Percentiles rank a stretch among this genome's conserved stretches.
Evolutionary conservation across 2,113 vertebrate species (phyloP).

Genomic region (Cervus canadensis): DNA sequence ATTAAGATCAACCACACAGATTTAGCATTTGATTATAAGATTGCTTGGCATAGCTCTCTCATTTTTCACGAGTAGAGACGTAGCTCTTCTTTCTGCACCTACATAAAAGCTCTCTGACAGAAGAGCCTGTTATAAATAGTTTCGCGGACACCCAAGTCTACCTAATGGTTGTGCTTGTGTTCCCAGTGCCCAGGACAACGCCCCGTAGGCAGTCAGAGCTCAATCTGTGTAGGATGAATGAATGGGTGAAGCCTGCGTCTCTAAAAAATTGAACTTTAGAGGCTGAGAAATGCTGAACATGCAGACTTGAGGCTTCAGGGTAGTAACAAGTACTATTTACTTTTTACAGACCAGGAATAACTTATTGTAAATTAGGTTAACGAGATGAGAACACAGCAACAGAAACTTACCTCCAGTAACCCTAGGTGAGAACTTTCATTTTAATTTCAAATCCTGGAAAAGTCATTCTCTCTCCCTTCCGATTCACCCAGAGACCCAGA

Average conservation of each 20-base stretch:
- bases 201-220: no score
- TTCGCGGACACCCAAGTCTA: background rate
- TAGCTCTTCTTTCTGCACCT: background rate
- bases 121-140: background rate
- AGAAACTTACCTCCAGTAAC: background rate
- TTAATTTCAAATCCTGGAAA: constrained; percentile 7
- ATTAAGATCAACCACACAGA: background rate
- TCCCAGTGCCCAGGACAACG: background rate
- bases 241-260: background rate
- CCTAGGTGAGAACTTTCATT: background rate
- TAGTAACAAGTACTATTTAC: background rate
- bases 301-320: background rate
- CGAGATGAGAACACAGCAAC: background rate
- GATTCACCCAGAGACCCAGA: background rate
- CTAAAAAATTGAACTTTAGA: background rate
- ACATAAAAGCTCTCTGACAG: background rate
- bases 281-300: background rate
- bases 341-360: background rate
- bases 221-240: background rate
- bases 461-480: background rate
- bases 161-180: background rate
- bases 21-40: background rate
- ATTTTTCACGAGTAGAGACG: background rate
- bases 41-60: background rate
- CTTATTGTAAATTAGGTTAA: background rate